A percentile compares a stretch with the other conserved stretches of the same genome.
Conservation (phyloP, 2,113 vertebrate species). For the Periophthalmus modestus region DNA sequence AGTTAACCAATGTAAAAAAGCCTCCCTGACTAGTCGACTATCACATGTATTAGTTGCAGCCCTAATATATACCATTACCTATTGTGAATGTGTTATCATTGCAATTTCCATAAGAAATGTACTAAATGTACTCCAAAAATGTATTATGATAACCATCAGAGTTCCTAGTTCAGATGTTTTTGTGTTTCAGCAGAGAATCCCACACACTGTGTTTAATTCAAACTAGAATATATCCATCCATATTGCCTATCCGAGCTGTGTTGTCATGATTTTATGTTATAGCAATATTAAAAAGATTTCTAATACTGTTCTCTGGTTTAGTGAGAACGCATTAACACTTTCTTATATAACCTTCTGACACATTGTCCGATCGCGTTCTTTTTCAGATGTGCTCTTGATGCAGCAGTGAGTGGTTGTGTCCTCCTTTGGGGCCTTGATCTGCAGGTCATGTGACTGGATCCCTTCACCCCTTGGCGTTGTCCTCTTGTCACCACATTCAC, state of each 20-base stretch:
- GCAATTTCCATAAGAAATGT: background rate
- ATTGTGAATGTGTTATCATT: background rate
- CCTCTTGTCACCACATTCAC: constrained; percentile 54
- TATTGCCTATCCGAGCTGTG: background rate
- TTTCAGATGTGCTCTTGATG: constrained; percentile 18
- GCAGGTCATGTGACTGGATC: constrained; percentile 59
- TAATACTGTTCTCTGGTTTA: background rate
- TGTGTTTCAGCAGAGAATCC: too few relatives aligned
- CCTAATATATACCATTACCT: background rate
- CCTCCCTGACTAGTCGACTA: too few relatives aligned
- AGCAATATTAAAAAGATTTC: background rate
- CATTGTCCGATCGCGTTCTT: constrained; percentile 14
- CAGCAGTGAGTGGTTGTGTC: constrained; percentile 37
- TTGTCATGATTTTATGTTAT: background rate
- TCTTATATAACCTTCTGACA: constrained; percentile 9
- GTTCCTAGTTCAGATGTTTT: too few relatives aligned
- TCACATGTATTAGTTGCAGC: background rate
- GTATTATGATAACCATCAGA: too few relatives aligned
- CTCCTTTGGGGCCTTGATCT: constrained; percentile 35
- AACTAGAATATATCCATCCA: too few relatives aligned
- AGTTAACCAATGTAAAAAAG: too few relatives aligned
- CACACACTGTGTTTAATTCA: background rate
- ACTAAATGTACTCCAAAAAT: too few relatives aligned
- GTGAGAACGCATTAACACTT: background rate
- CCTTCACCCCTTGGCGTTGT: constrained; percentile 38